Conservation (phyloP, 2,113 vertebrate species). For the Plectropomus leopardus region DNA sequence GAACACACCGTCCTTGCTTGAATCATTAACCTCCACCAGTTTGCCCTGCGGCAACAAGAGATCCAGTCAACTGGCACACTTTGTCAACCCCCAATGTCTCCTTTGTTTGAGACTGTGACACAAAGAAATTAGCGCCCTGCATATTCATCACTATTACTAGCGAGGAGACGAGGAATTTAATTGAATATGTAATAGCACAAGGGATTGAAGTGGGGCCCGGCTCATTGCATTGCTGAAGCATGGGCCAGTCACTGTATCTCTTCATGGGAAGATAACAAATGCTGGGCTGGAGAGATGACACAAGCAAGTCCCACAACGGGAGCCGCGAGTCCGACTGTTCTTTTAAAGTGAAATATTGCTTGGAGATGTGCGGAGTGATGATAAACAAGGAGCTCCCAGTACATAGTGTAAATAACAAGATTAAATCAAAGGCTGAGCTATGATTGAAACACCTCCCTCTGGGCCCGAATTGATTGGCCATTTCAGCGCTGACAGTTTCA, state of each 20-base stretch:
- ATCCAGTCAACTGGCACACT: slow-evolving; percentile 69
- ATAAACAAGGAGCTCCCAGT: slow-evolving; percentile 30
- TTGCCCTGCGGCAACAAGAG: slow-evolving; percentile 45
- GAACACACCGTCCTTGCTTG: slow-evolving; percentile 57
- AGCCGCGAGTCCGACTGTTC: slow-evolving; percentile 1
- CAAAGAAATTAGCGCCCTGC: slow-evolving; percentile 63
- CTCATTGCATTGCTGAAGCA: slow-evolving; percentile 54
- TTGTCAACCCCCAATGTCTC: slow-evolving; percentile 59
- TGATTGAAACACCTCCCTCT: slow-evolving; percentile 48
- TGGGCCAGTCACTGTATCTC: slow-evolving; percentile 29
- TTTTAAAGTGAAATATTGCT: slow-evolving; percentile 34
- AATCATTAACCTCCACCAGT: slow-evolving; percentile 71
- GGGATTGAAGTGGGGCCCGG: slow-evolving; percentile 47
- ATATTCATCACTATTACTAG: slow-evolving; percentile 71
- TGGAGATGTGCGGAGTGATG: background rate
- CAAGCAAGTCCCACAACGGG: slow-evolving; percentile 11
- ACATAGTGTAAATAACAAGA: slow-evolving; percentile 43
- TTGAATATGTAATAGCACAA: slow-evolving; percentile 66
- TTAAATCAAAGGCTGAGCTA: slow-evolving; percentile 28
- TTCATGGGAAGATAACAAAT: slow-evolving; percentile 40
- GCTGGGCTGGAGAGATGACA: slow-evolving; percentile 23
- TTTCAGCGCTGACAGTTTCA: slow-evolving; percentile 32
- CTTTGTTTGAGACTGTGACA: slow-evolving; percentile 54
- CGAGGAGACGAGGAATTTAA: slow-evolving; percentile 55
- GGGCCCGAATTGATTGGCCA: slow-evolving; percentile 48